These are phyloP conservation scores for Nasua narica DNA, from an alignment of 2,797 vertebrate genomes.

Conservation along the genomic window DNA sequence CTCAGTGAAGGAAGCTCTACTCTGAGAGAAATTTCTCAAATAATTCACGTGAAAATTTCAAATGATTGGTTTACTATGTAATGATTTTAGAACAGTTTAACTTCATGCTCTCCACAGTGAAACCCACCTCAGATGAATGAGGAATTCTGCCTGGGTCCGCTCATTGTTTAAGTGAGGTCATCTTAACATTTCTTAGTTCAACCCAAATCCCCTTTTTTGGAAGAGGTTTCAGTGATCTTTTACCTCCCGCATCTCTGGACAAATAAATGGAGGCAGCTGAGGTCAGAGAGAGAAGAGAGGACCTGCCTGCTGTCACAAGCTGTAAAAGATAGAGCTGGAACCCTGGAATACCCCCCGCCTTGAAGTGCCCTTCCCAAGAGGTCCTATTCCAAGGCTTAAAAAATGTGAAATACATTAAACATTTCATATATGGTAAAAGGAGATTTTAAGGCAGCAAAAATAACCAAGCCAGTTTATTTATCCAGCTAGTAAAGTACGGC, in stretches of 20 bases:
- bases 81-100: not conserved
- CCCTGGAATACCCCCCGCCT: not conserved
- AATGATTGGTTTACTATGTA: not conserved
- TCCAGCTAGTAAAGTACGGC: not conserved
- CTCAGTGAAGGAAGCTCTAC: not conserved
- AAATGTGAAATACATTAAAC: not conserved
- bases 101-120: not conserved
- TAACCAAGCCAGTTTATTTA: not conserved
- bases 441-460: not conserved
- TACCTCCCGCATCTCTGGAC: not conserved
- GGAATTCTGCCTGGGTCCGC: not conserved
- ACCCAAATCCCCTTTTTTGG: not conserved
- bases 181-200: not conserved
- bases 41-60: slow-evolving; percentile 18
- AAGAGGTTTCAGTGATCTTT: not conserved
- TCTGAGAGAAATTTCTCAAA: not conserved
- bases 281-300: not conserved
- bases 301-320: not conserved
- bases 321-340: not conserved
- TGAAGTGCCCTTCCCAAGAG: not conserved
- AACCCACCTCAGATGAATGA: not conserved
- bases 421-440: not conserved
- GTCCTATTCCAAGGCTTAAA: not conserved
- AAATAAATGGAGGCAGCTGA: not conserved
- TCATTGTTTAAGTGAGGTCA: not conserved